Evolutionary conservation across 2,113 vertebrate species (phyloP), one percentile per base, ranked within the genome.

Genomic region (Caranx melampygus): DNA sequence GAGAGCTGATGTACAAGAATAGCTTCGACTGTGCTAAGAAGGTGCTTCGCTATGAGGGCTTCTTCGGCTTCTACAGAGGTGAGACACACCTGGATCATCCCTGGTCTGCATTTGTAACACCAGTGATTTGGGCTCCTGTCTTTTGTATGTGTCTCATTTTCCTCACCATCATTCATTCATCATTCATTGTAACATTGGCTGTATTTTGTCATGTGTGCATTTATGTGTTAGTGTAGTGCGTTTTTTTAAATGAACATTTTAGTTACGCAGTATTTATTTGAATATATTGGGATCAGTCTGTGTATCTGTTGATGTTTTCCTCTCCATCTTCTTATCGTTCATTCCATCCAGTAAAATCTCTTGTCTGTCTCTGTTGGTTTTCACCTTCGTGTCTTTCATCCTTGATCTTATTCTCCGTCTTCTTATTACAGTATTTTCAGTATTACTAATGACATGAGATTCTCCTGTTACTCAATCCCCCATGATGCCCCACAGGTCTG

Each of bases 11-110:
- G 97, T 99, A 99, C 87, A 99, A 99, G 92, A 99, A 97, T 95
- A 99, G 98, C 87, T 99, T 98, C 76, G 98, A 99, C 92, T 99
- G 98, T 86, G 97, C 97, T 75, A 99, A 98, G 96, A 99, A 99
- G 87, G 98, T 99, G 84, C 94, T 99, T 66, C 97, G 98, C 84
- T 99, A 97, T 2, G 98, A 99, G 91, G 98, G 98, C 66, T 95
- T 97, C 94, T 98, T 98, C 74, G 98, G 98, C 75, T 97, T 99
- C 88, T 99, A 99, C 87, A 96, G 97, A 96, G 97, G 97, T 98
- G 91, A 3, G 71, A 37, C 33, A 0, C 14, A 63, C 37, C 5
- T 58, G 47, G 13, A 35, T 65, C 26, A n/a, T 65, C 6, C 1
- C 33, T 61, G 1, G 18, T 77, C n/a, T 63, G 18, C 45, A 49